Evolutionary conservation across 2,113 vertebrate genomes (phyloP).

Genomic region (Gymnobelideus leadbeateri): DNA sequence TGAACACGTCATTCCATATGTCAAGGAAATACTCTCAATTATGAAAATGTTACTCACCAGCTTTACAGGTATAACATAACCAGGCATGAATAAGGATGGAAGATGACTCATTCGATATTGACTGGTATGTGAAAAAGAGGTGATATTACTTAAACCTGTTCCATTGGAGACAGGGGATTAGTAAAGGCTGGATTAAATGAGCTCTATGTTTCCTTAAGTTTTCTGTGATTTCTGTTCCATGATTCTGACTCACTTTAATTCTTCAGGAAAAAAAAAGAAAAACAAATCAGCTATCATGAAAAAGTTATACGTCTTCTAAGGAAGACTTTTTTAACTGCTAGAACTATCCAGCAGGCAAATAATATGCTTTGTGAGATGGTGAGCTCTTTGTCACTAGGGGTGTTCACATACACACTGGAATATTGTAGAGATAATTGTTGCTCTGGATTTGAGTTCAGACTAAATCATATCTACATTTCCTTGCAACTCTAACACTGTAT

Average conservation of each 20-base stretch:
- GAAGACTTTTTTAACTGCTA: not conserved
- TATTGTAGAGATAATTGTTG: not conserved
- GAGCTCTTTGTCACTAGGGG: not conserved
- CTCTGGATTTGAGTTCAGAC: not conserved
- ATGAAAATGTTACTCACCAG: conserved; percentile 5
- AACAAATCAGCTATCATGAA: not conserved
- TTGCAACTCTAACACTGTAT: not conserved
- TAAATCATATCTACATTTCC: not conserved
- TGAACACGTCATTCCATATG: conserved; percentile 10
- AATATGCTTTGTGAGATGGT: not conserved
- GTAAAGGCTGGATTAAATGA: not conserved
- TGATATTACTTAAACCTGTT: not conserved
- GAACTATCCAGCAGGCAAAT: not conserved
- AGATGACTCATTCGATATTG: not conserved
- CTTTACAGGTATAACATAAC: not conserved
- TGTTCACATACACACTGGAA: not conserved
- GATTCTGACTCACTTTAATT: not conserved
- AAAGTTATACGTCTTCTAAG: not conserved
- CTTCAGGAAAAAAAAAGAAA: not conserved
- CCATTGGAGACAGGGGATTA: not conserved
- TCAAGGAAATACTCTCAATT: not conserved
- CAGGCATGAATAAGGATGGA: not conserved
- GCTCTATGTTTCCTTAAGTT: not conserved
- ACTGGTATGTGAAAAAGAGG: not conserved
- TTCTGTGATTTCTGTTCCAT: not conserved